Conservation (phyloP, 2,797 vertebrate species). For the Diplodus puntazzo region DNA sequence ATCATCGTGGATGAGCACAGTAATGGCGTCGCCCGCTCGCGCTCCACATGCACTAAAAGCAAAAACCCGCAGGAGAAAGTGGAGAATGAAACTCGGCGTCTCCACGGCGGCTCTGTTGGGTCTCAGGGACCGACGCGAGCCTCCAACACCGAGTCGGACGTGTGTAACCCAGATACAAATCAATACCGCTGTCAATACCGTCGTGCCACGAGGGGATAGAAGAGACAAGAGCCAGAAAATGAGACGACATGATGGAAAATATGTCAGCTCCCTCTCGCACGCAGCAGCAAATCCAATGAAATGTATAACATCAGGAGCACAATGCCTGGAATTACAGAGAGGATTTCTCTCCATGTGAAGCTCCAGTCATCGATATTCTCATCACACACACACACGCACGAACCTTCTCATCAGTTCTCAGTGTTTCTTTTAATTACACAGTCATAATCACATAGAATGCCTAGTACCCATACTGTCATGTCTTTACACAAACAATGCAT, state of each 20-base stretch:
- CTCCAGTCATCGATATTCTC: slow-evolving; percentile 26
- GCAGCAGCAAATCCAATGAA: slow-evolving; percentile 51
- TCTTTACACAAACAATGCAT: slow-evolving; percentile 73
- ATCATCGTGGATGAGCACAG: slow-evolving; percentile 14
- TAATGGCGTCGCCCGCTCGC: slow-evolving; percentile 13
- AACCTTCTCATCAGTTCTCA: slow-evolving; percentile 34
- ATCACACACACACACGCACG: slow-evolving; percentile 34
- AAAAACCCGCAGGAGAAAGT: slow-evolving; percentile 21
- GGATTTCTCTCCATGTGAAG: neutral
- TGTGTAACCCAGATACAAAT: slow-evolving; percentile 54
- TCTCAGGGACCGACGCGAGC: slow-evolving; percentile 6
- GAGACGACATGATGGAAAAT: slow-evolving; percentile 44
- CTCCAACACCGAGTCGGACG: slow-evolving; percentile 38
- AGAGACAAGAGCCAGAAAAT: slow-evolving; percentile 40
- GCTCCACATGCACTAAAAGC: slow-evolving; percentile 35
- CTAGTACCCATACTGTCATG: slow-evolving; percentile 52
- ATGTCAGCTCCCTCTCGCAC: slow-evolving; percentile 44
- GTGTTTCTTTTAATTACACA: slow-evolving; percentile 70
- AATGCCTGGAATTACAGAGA: slow-evolving; percentile 28
- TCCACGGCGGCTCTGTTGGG: slow-evolving; percentile 4
- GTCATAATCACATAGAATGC: slow-evolving; percentile 68
- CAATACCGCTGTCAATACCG: slow-evolving; percentile 40
- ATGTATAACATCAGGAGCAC: slow-evolving; percentile 35
- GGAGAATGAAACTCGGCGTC: slow-evolving; percentile 17
- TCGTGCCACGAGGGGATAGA: slow-evolving; percentile 22